Conservation (phyloP, 1,140 invertebrate species). For the Drosophila erecta region DNA sequence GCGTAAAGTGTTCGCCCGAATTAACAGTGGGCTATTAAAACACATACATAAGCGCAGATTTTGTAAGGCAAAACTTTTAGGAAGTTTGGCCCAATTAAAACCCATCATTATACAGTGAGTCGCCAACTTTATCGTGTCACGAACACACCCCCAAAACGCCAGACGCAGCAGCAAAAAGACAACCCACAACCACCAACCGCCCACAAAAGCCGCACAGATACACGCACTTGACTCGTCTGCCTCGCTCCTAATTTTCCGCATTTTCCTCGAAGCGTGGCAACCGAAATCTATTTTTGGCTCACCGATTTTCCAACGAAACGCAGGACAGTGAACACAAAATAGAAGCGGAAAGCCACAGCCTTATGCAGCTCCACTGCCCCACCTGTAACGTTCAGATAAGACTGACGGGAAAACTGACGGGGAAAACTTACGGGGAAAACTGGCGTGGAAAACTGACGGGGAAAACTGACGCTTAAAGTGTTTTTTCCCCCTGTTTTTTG, state of each 20-base stretch:
- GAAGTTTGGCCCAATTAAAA: not conserved
- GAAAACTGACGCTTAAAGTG: slow-evolving; percentile 38
- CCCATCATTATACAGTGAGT: not conserved
- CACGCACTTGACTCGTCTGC: slow-evolving; percentile 57
- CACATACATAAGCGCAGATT: too few relatives aligned
- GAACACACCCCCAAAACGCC: slow-evolving; percentile 27
- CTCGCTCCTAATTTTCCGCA: slow-evolving; percentile 51
- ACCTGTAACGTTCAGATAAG: slow-evolving; percentile 38
- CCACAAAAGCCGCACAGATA: slow-evolving; percentile 18
- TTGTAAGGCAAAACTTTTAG: not conserved
- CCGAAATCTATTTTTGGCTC: slow-evolving; percentile 49
- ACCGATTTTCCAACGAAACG: slow-evolving; percentile 26
- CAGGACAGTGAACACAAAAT: slow-evolving; percentile 4
- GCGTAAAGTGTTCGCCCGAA: too few relatives aligned
- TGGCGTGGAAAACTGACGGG: not conserved
- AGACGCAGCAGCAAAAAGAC: slow-evolving; percentile 11
- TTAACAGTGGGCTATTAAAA: too few relatives aligned
- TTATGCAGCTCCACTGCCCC: slow-evolving; percentile 26
- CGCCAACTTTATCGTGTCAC: slow-evolving; percentile 26
- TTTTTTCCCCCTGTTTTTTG: not conserved
- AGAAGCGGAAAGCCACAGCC: slow-evolving; percentile 14
- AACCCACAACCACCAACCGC: slow-evolving; percentile 3
- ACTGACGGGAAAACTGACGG: slow-evolving; percentile 26
- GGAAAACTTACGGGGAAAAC: not conserved
- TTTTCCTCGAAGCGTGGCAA: slow-evolving; percentile 56